Conservation (phyloP, 2,113 vertebrate species). For the Bos javanicus region DNA sequence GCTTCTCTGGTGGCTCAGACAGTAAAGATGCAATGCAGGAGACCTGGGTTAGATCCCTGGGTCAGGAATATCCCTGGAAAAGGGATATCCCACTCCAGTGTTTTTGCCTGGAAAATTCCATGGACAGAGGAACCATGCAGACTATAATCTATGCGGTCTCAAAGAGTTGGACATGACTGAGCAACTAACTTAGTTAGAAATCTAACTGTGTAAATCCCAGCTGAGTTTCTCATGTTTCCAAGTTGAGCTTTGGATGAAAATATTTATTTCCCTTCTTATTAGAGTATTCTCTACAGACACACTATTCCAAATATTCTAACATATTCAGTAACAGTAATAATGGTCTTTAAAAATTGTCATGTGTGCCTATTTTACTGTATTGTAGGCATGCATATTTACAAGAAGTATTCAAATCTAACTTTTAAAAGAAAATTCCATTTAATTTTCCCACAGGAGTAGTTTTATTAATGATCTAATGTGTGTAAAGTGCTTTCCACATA, state of each 20-base stretch:
- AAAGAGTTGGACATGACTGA: not conserved
- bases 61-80: not conserved
- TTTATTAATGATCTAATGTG: constrained; percentile 20
- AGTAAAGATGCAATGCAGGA: not conserved
- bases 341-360: not conserved
- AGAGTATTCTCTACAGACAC: not conserved
- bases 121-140: not conserved
- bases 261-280: not conserved
- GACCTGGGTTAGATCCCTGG: rapidly evolving
- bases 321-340: not conserved
- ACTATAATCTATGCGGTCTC: not conserved
- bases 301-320: not conserved
- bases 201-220: not conserved
- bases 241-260: constrained; percentile 24
- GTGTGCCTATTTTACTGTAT: not conserved
- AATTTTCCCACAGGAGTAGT: not conserved
- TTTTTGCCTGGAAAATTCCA: not conserved
- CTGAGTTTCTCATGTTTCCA: not conserved
- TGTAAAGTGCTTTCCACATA: not conserved
- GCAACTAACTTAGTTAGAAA: not conserved
- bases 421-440: not conserved
- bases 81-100: not conserved
- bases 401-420: not conserved
- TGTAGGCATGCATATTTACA: not conserved
- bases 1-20: not conserved